Evolutionary conservation across 2,797 vertebrate genomes (phyloP), one percentile per base, ranked within the genome.

Genomic region (Tokudaia muenninki): DNA sequence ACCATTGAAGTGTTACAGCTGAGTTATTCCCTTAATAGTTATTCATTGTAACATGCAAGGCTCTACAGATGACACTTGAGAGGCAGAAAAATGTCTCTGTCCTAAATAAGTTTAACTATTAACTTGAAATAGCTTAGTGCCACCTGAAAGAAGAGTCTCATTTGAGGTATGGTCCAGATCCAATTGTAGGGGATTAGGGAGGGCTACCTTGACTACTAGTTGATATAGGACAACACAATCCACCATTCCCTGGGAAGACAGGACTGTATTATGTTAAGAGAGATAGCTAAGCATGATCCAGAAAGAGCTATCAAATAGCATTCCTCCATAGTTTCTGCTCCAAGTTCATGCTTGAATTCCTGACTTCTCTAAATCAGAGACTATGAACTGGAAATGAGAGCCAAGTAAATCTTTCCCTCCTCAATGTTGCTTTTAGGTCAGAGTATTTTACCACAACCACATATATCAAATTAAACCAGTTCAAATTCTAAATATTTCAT

Each of bases 401-500:
- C 6, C 83, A 87, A 52, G 34, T n/a, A 52, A 87, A 17, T 52
- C 11, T 31, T 87, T 70, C 17, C 83, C 19, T 52, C 47, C 6
- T 34, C 63, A n/a, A 0, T 52, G 31, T 50, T 87, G 21, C 21
- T 70, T 87, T 70, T 14, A 24, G 12, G 3, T 67, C 63, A 52
- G 44, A 50, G 6, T 26, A 13, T 67, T 14, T 67, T 52, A 87
- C 52, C 44, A 52, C 6, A 8, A 21, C 12, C 21, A 9, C 31
- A 52, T 31, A 26, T 26, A 70, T 52, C 31, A 70, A 52, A 70
- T 37, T 67, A 67, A 3, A 52, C 44, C 44, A 70, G 21, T n/a
- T 22, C 14, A 59, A 6, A 82, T 91, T 95, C 12, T 67, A 79
- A 94, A 61, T 83, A 59, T 44, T 80, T 90, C 96, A 78, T 6